These are phyloP conservation scores for Typhlichthys eigenmanni DNA, from an alignment of 2,797 vertebrate species.

Conservation along the genomic window DNA sequence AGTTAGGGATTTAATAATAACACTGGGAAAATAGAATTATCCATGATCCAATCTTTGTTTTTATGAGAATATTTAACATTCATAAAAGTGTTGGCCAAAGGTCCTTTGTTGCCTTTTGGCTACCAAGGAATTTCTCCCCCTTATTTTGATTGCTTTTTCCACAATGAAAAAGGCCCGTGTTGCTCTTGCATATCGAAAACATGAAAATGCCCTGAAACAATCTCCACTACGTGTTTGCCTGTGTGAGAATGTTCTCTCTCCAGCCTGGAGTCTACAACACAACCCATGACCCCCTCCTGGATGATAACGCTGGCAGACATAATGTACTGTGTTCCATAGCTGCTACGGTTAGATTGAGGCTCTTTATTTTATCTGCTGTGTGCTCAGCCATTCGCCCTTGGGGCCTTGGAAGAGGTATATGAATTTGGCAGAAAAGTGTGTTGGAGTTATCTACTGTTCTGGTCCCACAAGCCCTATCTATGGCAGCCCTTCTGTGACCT, in stretches of 20 bases:
- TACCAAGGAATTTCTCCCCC: not conserved
- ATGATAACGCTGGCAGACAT: conserved; percentile 43
- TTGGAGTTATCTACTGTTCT: conserved; percentile 40
- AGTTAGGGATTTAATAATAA: not conserved
- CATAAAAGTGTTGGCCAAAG: no score
- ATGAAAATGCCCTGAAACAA: not conserved
- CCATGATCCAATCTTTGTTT: no score
- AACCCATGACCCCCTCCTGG: conserved; percentile 3
- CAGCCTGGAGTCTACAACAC: not conserved
- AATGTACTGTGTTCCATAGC: conserved; percentile 25
- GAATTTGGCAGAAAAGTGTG: conserved; percentile 29
- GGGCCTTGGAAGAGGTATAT: conserved; percentile 39
- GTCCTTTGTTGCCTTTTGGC: no score
- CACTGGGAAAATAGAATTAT: no score
- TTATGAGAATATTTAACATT: no score
- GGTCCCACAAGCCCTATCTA: conserved; percentile 55
- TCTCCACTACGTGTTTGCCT: conserved; percentile 10
- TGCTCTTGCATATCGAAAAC: not conserved
- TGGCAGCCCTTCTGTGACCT: conserved; percentile 40
- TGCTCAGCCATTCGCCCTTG: conserved; percentile 20
- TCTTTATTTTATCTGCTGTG: conserved; percentile 46
- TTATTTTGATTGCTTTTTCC: not conserved
- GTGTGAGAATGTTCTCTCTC: conserved; percentile 21
- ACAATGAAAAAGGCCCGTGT: conserved; percentile 1
- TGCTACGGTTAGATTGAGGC: not conserved